Base-by-base conservation (phyloP, 2,113 vertebrate genomes). In the Dascyllus trimaculatus region DNA sequence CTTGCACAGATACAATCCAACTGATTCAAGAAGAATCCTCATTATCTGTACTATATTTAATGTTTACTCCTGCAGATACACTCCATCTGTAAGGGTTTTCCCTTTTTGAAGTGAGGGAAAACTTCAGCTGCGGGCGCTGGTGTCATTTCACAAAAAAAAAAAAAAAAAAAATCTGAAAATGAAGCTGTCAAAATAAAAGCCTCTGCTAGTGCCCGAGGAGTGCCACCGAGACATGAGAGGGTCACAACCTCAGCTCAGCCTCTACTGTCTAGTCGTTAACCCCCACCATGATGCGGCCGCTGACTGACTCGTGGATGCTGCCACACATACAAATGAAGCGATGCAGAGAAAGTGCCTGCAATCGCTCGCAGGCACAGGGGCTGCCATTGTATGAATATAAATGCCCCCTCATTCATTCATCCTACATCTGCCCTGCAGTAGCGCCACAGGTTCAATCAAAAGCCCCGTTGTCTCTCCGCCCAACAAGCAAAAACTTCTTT, bases 391-490 rank as follows among this genome's bases (percentile, higher is more conserved):
- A 32, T 40, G 32, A 67, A 65, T 29, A 21, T 14, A 52, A 26
- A 61, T 38, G 46, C 70, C 40, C 40, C 40, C 40, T 77, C 59
- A 6, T 60, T 73, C 38, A 73, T 67, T 78, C 51, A 45, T 9
- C 71, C 40, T 17, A 48, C 59, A 32, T 85, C 38, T 65, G 65
- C 45, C 82, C 69, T 18, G 69, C 68, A 71, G 73, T 32, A 29
- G 49, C 21, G 15, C 88, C 58, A 62, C 73, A 78, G 72, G 40
- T 58, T 6, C 18, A 61, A 62, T 80, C 71, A 71, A 79, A 71
- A 73, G 68, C 81, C 58, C 29, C 58, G 43, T 24, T 76, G 71
- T 84, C 32, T 75, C n/a, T 18, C 22, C 4, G 11, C 17, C 69
- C 26, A 43, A 59, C 40, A 18, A 40, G 32, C 26, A 40, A 45